phyloP scores from a whole-genome alignment of 2,797 vertebrate genomes.

The Helarctos malayanus region DNA sequence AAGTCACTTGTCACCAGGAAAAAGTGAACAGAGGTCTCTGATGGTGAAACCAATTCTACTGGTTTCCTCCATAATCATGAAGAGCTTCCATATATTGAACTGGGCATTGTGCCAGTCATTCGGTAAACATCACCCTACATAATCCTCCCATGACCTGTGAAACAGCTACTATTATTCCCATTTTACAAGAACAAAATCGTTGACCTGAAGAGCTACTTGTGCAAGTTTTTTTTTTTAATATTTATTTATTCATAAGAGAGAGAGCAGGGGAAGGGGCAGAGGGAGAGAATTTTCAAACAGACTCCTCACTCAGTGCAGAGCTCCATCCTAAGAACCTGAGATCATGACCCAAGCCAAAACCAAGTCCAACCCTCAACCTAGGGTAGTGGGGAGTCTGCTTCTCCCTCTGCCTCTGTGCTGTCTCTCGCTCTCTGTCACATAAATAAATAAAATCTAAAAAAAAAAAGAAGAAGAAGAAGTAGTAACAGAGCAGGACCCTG shows the following conservation, averaged over 20 bases:
- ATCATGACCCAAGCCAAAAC: not conserved
- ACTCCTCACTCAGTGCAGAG: not conserved
- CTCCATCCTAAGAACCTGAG: not conserved
- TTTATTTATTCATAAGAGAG: not conserved
- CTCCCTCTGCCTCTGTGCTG: no score
- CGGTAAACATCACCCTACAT: not conserved
- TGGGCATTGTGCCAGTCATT: not conserved
- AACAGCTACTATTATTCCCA: not conserved
- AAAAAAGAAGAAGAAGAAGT: not conserved
- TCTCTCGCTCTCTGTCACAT: no score
- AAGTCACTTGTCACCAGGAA: not conserved
- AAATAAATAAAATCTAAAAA: no score
- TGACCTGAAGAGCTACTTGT: not conserved
- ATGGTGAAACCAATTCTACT: not conserved
- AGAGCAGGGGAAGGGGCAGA: not conserved
- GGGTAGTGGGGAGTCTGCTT: no score
- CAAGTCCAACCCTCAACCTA: not conserved
- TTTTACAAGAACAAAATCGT: not conserved
- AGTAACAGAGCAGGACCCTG: not conserved
- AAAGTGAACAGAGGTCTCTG: not conserved
- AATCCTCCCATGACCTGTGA: constrained; percentile 42
- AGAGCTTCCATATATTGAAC: not conserved
- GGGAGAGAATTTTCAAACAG: not conserved
- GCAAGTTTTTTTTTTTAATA: not conserved
- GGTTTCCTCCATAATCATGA: constrained; percentile 4